These are phyloP conservation scores for Leptodactylus fuscus DNA, from an alignment of 2,113 vertebrate species.

Conservation along the genomic window DNA sequence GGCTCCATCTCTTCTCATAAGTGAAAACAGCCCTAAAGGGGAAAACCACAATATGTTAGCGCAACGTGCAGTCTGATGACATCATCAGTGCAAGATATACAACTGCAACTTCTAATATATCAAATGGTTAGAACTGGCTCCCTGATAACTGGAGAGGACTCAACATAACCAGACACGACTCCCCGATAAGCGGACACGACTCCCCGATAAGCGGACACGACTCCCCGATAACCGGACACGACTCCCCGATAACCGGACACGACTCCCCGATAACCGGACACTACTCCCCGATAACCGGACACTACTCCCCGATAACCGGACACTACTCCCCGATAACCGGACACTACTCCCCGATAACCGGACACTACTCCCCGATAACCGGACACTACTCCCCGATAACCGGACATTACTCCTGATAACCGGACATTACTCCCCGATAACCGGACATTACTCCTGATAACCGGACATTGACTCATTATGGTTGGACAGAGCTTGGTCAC, in stretches of 20 bases:
- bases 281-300: not conserved
- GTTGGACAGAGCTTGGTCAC: not conserved
- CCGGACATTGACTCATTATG: too few species aligned
- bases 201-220: too few species aligned
- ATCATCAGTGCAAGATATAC: not conserved
- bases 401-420: not conserved
- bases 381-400: not conserved
- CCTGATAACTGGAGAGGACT: not conserved
- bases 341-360: not conserved
- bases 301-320: not conserved
- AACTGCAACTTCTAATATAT: too few species aligned
- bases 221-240: not conserved
- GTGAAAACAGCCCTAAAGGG: slow-evolving; percentile 35
- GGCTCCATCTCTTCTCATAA: slow-evolving; percentile 42
- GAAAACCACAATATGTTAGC: not conserved
- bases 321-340: not conserved
- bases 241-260: not conserved
- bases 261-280: not conserved
- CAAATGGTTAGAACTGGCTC: too few species aligned
- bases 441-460: not conserved
- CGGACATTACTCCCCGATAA: not conserved
- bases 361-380: not conserved
- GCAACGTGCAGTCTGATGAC: too few species aligned
- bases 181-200: not conserved
- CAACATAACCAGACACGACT: not conserved